Percentiles rank a stretch among this genome's conserved stretches.
These are phyloP conservation scores for Eilema depressum DNA, from an alignment of 2,888 invertebrate genomes.

Conservation along the genomic window DNA sequence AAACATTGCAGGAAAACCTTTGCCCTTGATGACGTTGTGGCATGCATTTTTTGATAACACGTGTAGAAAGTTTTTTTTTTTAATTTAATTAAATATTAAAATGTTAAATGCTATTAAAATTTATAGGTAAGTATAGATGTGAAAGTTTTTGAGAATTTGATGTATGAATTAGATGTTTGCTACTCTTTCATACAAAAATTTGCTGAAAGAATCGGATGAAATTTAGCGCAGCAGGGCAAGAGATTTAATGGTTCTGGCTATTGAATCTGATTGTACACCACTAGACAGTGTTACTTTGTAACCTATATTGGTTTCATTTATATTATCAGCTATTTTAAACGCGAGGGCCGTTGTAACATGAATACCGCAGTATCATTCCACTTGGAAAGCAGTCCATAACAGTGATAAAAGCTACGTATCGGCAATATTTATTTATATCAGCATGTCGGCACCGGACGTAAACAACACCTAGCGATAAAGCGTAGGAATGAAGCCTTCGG, in stretches of 20 bases:
- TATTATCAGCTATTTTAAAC: not conserved
- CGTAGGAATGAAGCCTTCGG: not conserved
- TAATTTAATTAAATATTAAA: not conserved
- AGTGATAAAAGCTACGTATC: constrained; percentile 24
- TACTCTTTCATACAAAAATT: not conserved
- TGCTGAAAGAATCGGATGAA: not conserved
- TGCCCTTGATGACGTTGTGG: not conserved
- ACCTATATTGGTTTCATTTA: not conserved
- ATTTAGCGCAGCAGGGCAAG: not conserved
- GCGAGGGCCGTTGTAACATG: not conserved
- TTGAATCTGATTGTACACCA: too few species aligned
- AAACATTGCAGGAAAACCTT: not conserved
- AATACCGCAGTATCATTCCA: constrained; percentile 23
- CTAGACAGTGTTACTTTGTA: not conserved
- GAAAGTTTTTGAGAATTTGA: not conserved
- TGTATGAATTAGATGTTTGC: too few species aligned
- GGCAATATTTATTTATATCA: constrained; percentile 2
- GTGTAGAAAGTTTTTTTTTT: not conserved
- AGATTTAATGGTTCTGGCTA: not conserved
- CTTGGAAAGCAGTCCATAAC: constrained; percentile 29
- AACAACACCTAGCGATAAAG: not conserved
- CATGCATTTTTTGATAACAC: not conserved
- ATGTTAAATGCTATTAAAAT: not conserved
- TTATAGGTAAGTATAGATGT: not conserved
- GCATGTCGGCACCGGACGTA: constrained; percentile 8